These are phyloP conservation scores for Falco punctatus DNA, from an alignment of 2,113 vertebrate genomes.

Conservation along the genomic window DNA sequence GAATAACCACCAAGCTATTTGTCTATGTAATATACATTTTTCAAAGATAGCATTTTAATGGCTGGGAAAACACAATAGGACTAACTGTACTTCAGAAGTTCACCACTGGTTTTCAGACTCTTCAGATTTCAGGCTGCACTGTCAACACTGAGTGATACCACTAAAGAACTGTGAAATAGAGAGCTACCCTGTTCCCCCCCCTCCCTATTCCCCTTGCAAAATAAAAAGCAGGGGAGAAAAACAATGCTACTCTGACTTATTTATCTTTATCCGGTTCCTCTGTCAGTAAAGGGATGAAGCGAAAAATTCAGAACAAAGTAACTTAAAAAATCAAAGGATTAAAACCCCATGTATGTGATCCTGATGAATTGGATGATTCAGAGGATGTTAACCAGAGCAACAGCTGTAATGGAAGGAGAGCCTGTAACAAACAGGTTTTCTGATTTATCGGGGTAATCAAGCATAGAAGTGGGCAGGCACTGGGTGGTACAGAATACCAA, in stretches of 20 bases:
- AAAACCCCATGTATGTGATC: constrained; percentile 45
- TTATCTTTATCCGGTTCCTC: constrained; percentile 64
- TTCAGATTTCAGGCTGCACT: not conserved
- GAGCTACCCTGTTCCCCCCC: not conserved
- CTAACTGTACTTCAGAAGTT: not conserved
- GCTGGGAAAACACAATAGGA: not conserved
- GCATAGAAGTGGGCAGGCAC: constrained; percentile 70
- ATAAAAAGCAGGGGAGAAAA: constrained; percentile 34
- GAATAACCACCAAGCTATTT: not conserved
- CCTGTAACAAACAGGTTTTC: constrained; percentile 65
- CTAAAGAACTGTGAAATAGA: constrained; percentile 34
- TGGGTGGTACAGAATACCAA: constrained; percentile 71
- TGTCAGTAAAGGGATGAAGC: constrained; percentile 56
- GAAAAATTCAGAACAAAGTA: constrained; percentile 70
- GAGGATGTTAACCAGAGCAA: constrained; percentile 74
- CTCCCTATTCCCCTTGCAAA: not conserved
- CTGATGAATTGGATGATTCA: constrained; percentile 72
- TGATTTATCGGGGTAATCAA: constrained; percentile 71
- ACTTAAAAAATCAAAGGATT: constrained; percentile 69
- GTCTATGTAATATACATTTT: constrained; percentile 34
- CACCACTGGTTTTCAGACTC: not conserved
- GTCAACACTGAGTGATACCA: not conserved
- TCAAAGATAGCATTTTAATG: not conserved
- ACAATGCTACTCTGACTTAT: constrained; percentile 40
- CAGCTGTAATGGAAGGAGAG: constrained; percentile 69